Percentiles rank a stretch among this genome's conserved stretches.
Evolutionary conservation across 2,797 vertebrate genomes (phyloP).

Genomic region (Sebastes hopkinsi): DNA sequence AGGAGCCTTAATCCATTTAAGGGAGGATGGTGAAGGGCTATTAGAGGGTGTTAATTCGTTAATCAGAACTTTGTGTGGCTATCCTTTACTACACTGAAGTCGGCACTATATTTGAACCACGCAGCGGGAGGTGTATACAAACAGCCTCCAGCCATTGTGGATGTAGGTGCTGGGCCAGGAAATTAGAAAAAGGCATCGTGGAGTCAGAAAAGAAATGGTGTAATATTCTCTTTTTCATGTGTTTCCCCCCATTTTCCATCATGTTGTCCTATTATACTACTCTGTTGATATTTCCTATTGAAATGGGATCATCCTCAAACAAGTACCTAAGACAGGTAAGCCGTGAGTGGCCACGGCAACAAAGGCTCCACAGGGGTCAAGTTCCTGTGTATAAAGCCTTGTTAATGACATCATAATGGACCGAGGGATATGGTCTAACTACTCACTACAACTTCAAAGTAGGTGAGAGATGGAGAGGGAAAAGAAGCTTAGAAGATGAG

Average conservation of each 20-base stretch:
- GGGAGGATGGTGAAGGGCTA: constrained; percentile 82
- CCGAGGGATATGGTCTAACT: constrained; percentile 84
- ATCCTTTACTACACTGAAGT: constrained; percentile 76
- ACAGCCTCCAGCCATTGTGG: constrained; percentile 74
- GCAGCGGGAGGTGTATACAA: constrained; percentile 74
- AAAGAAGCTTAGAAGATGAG: constrained; percentile 90
- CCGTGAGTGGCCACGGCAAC: constrained; percentile 81
- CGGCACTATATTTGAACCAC: constrained; percentile 75
- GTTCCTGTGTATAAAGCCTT: constrained; percentile 86
- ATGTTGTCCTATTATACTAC: constrained; percentile 77
- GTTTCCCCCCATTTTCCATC: constrained; percentile 68
- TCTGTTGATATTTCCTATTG: constrained; percentile 80
- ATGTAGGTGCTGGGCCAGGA: constrained; percentile 79
- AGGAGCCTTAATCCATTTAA: constrained; percentile 84
- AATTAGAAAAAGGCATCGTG: constrained; percentile 84
- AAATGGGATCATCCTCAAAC: constrained; percentile 83
- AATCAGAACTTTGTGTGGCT: constrained; percentile 84
- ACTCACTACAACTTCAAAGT: constrained; percentile 93
- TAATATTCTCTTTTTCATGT: constrained; percentile 71
- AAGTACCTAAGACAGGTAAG: constrained; percentile 90
- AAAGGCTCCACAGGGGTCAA: constrained; percentile 90
- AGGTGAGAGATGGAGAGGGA: constrained; percentile 73
- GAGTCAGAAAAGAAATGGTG: constrained; percentile 62
- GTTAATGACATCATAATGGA: constrained; percentile 95
- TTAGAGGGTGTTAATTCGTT: constrained; percentile 86